phyloP scores from a whole-genome alignment of 2,797 vertebrate genomes.

The Halcyon smyrnensis region DNA sequence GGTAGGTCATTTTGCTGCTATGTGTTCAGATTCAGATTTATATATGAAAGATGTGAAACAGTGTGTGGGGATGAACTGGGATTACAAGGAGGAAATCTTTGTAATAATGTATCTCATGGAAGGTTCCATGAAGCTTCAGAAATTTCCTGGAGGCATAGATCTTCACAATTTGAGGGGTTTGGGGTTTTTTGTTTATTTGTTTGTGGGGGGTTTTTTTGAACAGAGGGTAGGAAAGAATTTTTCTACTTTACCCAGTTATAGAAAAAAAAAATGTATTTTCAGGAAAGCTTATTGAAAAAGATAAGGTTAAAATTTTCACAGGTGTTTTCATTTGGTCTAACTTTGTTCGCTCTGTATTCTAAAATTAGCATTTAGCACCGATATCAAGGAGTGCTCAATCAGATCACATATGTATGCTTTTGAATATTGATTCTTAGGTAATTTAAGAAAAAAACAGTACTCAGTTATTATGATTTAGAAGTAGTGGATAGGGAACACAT shows the following conservation, averaged over 20 bases:
- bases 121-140: not conserved
- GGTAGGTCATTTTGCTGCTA: not conserved
- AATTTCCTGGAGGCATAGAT: not conserved
- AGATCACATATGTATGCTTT: not conserved
- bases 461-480: not conserved
- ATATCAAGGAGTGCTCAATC: not conserved
- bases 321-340: not conserved
- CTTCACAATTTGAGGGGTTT: not conserved
- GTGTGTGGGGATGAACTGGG: not conserved
- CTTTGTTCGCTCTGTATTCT: not conserved
- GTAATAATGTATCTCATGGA: not conserved
- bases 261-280: not conserved
- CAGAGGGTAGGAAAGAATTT: rapidly evolving
- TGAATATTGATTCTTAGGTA: not conserved
- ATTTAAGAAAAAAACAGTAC: not conserved
- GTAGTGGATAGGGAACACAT: not conserved
- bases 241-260: not conserved
- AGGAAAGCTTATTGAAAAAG: not conserved
- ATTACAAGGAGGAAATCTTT: not conserved
- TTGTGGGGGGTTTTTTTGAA: not conserved
- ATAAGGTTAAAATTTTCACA: not conserved
- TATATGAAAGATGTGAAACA: not conserved
- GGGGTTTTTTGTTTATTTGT: no score
- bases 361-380: not conserved
- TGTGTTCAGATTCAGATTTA: not conserved